A percentile compares a stretch with the other conserved stretches of the same genome.
These are phyloP conservation scores for Gastracanthus pulcherrimus DNA, from an alignment of 2,888 invertebrate species.

Conservation along the genomic window DNA sequence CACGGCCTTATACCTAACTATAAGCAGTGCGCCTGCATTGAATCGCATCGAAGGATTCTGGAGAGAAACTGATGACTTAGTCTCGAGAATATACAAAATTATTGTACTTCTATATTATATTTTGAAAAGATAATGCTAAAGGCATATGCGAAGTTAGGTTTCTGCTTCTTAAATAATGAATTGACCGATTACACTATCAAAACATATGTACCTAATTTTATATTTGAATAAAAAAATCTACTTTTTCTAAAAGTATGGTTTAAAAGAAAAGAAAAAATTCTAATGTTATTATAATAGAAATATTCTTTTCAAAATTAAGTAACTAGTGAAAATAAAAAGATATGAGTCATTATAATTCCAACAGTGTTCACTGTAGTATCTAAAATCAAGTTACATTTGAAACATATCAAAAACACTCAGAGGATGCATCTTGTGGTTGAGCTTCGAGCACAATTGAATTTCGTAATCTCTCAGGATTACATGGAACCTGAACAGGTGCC, in stretches of 20 bases:
- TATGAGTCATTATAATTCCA: not conserved
- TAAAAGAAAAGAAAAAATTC: too few species aligned
- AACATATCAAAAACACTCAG: not conserved
- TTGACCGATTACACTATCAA: too few species aligned
- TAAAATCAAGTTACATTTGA: not conserved
- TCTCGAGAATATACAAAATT: not conserved
- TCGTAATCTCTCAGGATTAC: not conserved
- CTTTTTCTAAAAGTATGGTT: too few species aligned
- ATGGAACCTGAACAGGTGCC: not conserved
- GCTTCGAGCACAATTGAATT: not conserved
- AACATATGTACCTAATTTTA: too few species aligned
- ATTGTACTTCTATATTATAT: not conserved
- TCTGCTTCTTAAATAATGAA: too few species aligned
- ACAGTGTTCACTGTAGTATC: not conserved
- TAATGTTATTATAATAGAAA: too few species aligned
- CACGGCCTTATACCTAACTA: slow-evolving; percentile 5
- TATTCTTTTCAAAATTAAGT: not conserved
- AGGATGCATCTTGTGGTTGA: not conserved
- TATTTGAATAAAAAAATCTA: too few species aligned
- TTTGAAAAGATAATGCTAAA: not conserved
- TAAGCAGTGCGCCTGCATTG: slow-evolving; percentile 13
- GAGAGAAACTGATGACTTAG: not conserved
- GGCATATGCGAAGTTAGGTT: too few species aligned
- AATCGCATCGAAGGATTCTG: not conserved
- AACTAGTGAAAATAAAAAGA: not conserved